phyloP scores from a whole-genome alignment of 2,888 invertebrate genomes.

The Strigamia crassipes region DNA sequence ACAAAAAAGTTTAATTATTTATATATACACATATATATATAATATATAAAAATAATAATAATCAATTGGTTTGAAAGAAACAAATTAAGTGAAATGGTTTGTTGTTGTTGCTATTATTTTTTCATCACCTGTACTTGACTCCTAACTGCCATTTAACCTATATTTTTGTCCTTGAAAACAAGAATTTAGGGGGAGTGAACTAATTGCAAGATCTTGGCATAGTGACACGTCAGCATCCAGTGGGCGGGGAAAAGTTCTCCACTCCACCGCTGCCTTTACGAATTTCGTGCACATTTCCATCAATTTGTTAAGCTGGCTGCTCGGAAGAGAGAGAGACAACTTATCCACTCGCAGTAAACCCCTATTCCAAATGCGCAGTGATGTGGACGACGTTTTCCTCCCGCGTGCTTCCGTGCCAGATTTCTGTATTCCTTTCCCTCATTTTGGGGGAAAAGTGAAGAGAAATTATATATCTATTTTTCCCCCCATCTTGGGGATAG shows the following conservation, averaged over 20 bases:
- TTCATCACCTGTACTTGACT: not conserved
- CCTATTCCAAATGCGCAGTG: conserved; percentile 2
- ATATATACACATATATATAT: no score
- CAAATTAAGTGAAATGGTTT: not conserved
- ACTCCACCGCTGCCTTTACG: conserved; percentile 5
- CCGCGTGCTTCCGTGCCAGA: conserved; percentile 17
- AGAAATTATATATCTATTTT: conserved; percentile 2
- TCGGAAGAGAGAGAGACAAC: not conserved
- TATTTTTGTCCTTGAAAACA: not conserved
- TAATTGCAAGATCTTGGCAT: conserved; percentile 26
- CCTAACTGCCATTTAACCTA: conserved; percentile 23
- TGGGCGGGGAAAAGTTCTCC: conserved; percentile 12
- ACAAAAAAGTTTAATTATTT: no score
- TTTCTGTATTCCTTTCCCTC: not conserved
- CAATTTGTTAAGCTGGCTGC: conserved; percentile 22
- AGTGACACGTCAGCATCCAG: conserved; percentile 1
- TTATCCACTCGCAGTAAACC: conserved; percentile 11
- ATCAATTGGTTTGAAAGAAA: not conserved
- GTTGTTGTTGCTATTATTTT: not conserved
- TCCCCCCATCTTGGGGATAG: not conserved
- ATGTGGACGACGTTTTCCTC: conserved; percentile 26
- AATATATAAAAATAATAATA: no score
- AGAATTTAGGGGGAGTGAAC: conserved; percentile 13
- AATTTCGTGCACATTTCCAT: conserved; percentile 20
- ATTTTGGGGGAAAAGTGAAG: not conserved